Evolutionary conservation across 1,140 invertebrate species (phyloP).

Genomic region (Eulimnadia texana): DNA sequence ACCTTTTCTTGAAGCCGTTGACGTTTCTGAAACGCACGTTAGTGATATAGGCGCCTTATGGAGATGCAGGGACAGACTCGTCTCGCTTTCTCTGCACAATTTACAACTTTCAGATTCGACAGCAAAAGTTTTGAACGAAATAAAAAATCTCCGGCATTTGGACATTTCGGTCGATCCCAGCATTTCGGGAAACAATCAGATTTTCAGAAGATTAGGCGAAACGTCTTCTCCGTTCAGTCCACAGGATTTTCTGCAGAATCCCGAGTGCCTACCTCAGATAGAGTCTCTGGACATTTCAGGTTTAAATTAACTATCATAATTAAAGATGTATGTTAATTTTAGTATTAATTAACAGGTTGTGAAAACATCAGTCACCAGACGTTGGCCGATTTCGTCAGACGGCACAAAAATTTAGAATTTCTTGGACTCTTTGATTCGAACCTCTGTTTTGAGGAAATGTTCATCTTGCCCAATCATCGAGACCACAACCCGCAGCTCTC

Average conservation of each 20-base stretch:
- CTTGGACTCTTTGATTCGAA: slow-evolving; percentile 45
- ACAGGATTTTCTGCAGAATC: slow-evolving; percentile 35
- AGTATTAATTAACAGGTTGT: slow-evolving; percentile 18
- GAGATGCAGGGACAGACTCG: slow-evolving; percentile 44
- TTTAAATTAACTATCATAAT: background rate
- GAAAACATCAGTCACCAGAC: slow-evolving; percentile 38
- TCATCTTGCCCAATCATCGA: slow-evolving; percentile 29
- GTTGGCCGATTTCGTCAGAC: slow-evolving; percentile 35
- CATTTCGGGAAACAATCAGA: slow-evolving; percentile 1
- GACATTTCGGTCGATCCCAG: slow-evolving; percentile 47
- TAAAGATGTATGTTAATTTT: background rate
- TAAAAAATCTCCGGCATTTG: slow-evolving; percentile 42
- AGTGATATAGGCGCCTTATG: slow-evolving; percentile 47
- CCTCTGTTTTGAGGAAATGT: slow-evolving; percentile 41
- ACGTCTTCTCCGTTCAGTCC: slow-evolving; percentile 33
- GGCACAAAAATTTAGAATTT: slow-evolving; percentile 36
- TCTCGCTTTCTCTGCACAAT: slow-evolving; percentile 48
- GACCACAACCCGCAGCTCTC: slow-evolving; percentile 32
- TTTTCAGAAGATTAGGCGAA: slow-evolving; percentile 28
- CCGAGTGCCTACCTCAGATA: slow-evolving; percentile 41
- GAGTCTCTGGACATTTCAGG: slow-evolving; percentile 55
- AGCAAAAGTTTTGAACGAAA: slow-evolving; percentile 39
- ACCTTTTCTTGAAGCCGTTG: slow-evolving; percentile 45
- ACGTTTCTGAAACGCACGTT: slow-evolving; percentile 53
- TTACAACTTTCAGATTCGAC: slow-evolving; percentile 32